A percentile compares a stretch with the other conserved stretches of the same genome.
Evolutionary conservation across 2,797 vertebrate species (phyloP).

Genomic region (Balearica regulorum): DNA sequence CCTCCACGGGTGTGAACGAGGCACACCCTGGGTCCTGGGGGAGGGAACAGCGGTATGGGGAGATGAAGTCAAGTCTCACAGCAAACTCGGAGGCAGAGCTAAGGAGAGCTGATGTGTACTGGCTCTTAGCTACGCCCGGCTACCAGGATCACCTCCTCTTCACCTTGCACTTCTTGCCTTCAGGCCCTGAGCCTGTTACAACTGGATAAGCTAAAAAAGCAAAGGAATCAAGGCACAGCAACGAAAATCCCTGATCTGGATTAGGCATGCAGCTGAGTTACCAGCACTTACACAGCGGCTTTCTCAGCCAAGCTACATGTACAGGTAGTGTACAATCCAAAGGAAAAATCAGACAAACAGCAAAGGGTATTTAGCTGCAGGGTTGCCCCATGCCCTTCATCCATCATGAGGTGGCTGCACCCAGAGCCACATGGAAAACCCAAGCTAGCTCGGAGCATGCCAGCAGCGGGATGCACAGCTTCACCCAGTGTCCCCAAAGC

Average conservation of each 20-base stretch:
- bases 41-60: fast-evolving
- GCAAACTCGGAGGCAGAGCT: neutral
- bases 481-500: neutral
- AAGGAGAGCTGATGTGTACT: neutral
- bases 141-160: neutral
- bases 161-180: neutral
- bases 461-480: neutral
- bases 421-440: neutral
- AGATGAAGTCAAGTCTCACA: neutral
- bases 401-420: neutral
- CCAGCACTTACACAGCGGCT: neutral
- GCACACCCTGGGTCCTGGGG: neutral
- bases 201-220: neutral
- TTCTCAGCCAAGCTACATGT: neutral
- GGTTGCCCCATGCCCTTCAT: neutral
- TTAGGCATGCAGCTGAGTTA: neutral
- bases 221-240: neutral
- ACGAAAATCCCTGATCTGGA: neutral
- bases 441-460: neutral
- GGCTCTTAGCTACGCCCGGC: neutral
- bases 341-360: neutral
- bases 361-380: neutral
- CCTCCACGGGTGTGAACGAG: fast-evolving
- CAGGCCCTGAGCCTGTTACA: neutral
- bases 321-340: neutral